Evolutionary conservation across 2,113 vertebrate genomes (phyloP).

Genomic region (Entomyzon cyanotis): DNA sequence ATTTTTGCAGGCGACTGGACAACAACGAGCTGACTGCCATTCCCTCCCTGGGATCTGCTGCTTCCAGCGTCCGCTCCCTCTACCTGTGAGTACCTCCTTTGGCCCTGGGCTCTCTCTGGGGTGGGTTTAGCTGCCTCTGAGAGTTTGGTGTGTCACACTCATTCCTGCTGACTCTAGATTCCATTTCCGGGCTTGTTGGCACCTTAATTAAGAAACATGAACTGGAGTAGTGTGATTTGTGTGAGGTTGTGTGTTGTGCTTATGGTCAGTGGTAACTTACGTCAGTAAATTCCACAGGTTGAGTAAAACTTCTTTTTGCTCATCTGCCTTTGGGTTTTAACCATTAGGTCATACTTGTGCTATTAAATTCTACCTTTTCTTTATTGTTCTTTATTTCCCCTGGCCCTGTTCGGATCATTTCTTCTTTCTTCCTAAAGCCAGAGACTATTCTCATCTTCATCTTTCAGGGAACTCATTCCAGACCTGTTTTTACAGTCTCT

Average conservation of each 20-base stretch:
- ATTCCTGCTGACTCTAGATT: not conserved
- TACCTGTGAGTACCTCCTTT: conserved; percentile 83
- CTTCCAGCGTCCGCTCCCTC: conserved; percentile 77
- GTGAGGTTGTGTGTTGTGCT: not conserved
- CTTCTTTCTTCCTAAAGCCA: not conserved
- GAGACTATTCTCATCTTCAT: not conserved
- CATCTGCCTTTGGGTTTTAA: not conserved
- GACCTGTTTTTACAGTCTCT: not conserved
- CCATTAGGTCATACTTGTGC: not conserved
- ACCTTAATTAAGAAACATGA: not conserved
- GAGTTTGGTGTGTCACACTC: not conserved
- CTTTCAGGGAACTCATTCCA: not conserved
- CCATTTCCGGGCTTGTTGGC: not conserved
- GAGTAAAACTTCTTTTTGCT: not conserved
- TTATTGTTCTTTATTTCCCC: not conserved
- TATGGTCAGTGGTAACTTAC: not conserved
- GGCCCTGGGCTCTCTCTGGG: not conserved
- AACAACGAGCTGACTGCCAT: conserved; percentile 89
- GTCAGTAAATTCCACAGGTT: not conserved
- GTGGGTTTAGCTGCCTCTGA: not conserved
- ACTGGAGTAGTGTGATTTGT: not conserved
- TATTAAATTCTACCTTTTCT: not conserved
- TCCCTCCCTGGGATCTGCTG: conserved; percentile 82
- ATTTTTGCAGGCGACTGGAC: conserved; percentile 85
- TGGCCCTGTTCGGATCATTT: not conserved